These are phyloP conservation scores for Ecliptopera silaceata DNA, from an alignment of 2,888 invertebrate species.

Conservation along the genomic window DNA sequence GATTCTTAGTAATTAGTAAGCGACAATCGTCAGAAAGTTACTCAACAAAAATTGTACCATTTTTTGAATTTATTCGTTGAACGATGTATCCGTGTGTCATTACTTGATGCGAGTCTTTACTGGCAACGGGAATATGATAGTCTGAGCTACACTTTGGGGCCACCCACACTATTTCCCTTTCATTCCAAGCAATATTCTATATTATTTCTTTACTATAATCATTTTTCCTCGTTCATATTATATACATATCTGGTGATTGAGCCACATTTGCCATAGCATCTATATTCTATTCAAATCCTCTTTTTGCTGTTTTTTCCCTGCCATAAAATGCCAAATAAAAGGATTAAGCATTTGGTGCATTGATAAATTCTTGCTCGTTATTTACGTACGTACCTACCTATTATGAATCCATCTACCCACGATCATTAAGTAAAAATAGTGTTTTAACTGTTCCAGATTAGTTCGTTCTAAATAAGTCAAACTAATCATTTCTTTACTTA, in stretches of 20 bases:
- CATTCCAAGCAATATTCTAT: constrained; percentile 22
- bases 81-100: constrained; percentile 9
- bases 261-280: constrained; percentile 25
- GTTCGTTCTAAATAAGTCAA: too few species aligned
- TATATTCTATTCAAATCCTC: constrained; percentile 13
- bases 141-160: constrained; percentile 40
- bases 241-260: constrained; percentile 20
- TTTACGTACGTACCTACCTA: too few species aligned
- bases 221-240: constrained; percentile 15
- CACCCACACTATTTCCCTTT: constrained; percentile 37
- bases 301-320: constrained; percentile 13
- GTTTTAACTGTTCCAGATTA: too few species aligned
- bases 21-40: too few species aligned
- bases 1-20: too few species aligned
- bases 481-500: too few species aligned
- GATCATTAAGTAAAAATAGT: too few species aligned
- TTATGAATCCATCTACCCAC: too few species aligned
- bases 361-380: background rate
- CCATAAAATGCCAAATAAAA: background rate
- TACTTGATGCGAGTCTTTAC: constrained; percentile 5
- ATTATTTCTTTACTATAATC: background rate
- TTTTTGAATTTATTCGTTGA: background rate
- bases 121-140: constrained; percentile 46
- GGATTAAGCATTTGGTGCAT: background rate
- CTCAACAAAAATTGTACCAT: background rate